phyloP scores from a whole-genome alignment of 2,797 vertebrate species.

The Myripristis murdjan region DNA sequence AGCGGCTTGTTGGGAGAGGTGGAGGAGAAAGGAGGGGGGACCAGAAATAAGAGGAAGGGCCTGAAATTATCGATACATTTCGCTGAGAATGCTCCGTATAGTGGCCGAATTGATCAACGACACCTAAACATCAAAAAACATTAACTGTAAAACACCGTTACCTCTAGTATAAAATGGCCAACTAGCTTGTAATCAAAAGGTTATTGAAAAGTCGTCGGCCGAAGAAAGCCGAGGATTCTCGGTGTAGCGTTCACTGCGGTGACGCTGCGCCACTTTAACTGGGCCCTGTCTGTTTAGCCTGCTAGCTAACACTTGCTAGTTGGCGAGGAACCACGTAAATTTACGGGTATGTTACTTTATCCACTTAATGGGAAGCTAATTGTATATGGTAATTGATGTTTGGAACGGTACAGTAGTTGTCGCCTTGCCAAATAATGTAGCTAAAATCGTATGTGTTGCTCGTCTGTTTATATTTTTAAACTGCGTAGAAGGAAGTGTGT shows the following conservation, averaged over 20 bases:
- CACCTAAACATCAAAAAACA: not conserved
- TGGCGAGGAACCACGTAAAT: conserved; percentile 64
- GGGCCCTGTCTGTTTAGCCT: conserved; percentile 72
- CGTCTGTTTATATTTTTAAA: conserved; percentile 77
- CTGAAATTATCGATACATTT: conserved; percentile 79
- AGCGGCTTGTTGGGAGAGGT: conserved; percentile 75
- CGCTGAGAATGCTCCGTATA: conserved; percentile 36
- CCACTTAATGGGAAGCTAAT: conserved; percentile 12
- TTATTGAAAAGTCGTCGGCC: conserved; percentile 54
- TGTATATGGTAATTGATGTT: not conserved
- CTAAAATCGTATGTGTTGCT: conserved; percentile 1
- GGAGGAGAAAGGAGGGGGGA: conserved; percentile 79
- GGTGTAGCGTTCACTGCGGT: conserved; percentile 84
- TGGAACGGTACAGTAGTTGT: accelerated
- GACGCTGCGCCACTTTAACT: conserved; percentile 87
- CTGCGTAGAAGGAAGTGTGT: conserved; percentile 88
- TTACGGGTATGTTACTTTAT: conserved; percentile 54
- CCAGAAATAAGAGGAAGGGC: conserved; percentile 82
- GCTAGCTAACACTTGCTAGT: conserved; percentile 71
- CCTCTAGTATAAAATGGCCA: not conserved
- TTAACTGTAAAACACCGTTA: not conserved
- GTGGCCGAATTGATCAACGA: conserved; percentile 14
- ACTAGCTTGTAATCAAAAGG: not conserved
- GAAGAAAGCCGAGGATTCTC: conserved; percentile 64
- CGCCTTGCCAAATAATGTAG: not conserved